Evolutionary conservation across 64 coral and sea anemone genomes (phyloP).

Genomic region (Actinia tenebrosa): DNA sequence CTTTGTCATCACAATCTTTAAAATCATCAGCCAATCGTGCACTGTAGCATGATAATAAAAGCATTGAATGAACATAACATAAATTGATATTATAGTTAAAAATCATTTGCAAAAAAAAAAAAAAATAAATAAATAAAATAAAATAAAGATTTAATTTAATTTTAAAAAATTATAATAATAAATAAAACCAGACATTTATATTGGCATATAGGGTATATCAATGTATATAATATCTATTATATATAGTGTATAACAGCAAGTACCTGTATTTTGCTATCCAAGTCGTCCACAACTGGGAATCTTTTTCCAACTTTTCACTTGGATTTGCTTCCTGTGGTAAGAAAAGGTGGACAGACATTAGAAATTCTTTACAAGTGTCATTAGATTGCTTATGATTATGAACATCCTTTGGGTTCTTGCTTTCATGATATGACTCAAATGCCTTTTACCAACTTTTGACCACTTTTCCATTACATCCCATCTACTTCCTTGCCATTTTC

Average conservation of each 20-base stretch:
- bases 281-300: conserved; percentile 2
- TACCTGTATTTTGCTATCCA: conserved; percentile 33
- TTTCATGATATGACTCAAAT: too few relatives aligned
- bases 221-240: too few relatives aligned
- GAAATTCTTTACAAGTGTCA: too few relatives aligned
- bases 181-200: too few relatives aligned
- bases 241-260: not conserved
- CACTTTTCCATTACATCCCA: too few relatives aligned
- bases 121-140: not conserved
- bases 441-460: too few relatives aligned
- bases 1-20: not conserved
- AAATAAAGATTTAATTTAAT: not conserved
- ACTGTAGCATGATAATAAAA: not conserved
- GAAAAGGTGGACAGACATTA: not conserved
- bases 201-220: too few relatives aligned
- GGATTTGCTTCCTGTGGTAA: not conserved
- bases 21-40: not conserved
- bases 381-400: too few relatives aligned
- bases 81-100: too few relatives aligned
- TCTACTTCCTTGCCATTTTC: too few relatives aligned
- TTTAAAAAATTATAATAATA: too few relatives aligned
- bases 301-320: conserved; percentile 2
- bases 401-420: too few relatives aligned
- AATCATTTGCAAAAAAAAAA: not conserved
- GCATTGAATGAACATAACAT: not conserved